These are phyloP conservation scores for Imbricaverruca yamaguchii DNA, from an alignment of 2,888 invertebrate genomes.

Conservation along the genomic window DNA sequence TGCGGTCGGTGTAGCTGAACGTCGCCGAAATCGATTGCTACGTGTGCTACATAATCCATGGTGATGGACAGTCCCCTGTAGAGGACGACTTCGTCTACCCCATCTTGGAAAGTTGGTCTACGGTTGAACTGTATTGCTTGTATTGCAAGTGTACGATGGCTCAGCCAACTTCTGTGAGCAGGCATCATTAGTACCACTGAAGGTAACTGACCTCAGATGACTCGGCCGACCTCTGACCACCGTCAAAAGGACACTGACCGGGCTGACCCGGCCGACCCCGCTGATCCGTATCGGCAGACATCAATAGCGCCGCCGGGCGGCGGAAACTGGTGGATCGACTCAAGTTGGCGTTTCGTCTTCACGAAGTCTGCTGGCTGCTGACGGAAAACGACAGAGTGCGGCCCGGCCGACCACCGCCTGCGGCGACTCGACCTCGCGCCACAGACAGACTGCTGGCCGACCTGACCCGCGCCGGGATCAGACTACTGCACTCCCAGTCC, in stretches of 20 bases:
- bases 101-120: no score
- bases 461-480: neutral
- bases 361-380: neutral
- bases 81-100: no score
- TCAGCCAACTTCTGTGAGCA: neutral
- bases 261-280: no score
- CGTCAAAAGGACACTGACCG: no score
- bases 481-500: neutral
- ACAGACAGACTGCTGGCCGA: neutral
- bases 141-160: neutral
- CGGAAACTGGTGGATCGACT: neutral
- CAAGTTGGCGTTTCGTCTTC: neutral
- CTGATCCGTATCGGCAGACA: neutral
- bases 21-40: no score
- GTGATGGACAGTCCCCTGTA: no score
- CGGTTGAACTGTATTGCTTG: no score
- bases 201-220: neutral
- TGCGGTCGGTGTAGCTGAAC: no score
- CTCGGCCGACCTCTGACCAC: neutral
- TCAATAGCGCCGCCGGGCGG: neutral
- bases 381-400: neutral
- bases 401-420: neutral
- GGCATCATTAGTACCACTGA: neutral
- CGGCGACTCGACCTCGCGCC: neutral
- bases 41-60: no score